Base-by-base conservation (phyloP, 2,797 vertebrate genomes). In the Brachyalestes nurse region DNA sequence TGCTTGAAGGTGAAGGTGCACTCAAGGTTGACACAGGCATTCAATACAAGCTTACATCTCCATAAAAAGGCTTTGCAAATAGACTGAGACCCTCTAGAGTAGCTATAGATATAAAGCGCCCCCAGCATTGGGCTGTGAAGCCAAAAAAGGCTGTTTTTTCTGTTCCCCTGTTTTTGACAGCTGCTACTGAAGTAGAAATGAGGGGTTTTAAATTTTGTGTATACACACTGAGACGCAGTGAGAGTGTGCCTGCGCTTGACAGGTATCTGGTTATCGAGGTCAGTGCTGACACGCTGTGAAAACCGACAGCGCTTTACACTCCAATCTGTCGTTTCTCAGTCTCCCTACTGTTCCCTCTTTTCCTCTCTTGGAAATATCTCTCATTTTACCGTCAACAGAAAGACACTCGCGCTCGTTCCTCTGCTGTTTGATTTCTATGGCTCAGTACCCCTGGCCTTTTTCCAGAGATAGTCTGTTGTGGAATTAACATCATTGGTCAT, bases 241-340 rank as follows among this genome's bases (percentile, higher is more conserved):
- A 40, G 62, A 60, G 53, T 86, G 75, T 80, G 21, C 84, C 72
- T 72, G 77, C 49, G 12, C 83, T 73, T 76, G 79, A 83, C 79
- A 87, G 81, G 83, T 51, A 82, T 78, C 84, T 85, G 83, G 72
- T 65, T 90, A 88, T 89, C 79, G 79, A 87, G 90, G 91, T 91
- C 88, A 82, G 25, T 80, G 87, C 84, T 86, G 90, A 90, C 88
- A 88, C 78, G 82, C 88, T 76, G 78, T 72, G 85, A 89, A 87
- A 91, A 85, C 72, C 73, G 81, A 77, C 69, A 71, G 85, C 82
- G 89, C 79, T 86, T 80, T 76, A 83, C 86, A 81, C 82, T 86
- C 73, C 83, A 79, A 78, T 89, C 89, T 91, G 84, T 84, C 84
- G 79, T 70, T 77, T 65, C 74, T 67, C 76, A 65, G 76, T 78